These are phyloP conservation scores for Cossypha caffra DNA, from an alignment of 2,797 vertebrate species.

Conservation along the genomic window DNA sequence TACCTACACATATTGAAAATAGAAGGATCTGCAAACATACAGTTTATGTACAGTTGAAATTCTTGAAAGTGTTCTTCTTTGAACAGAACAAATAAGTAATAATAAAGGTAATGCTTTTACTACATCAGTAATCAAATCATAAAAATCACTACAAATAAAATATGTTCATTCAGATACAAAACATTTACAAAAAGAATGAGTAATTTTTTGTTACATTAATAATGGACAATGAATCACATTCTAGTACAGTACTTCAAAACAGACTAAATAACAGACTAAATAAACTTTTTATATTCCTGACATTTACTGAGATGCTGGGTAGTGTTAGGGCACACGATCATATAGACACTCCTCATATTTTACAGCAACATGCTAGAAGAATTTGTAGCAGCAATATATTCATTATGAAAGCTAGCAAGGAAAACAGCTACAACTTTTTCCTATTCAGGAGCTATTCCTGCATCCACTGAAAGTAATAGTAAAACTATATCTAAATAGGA, in stretches of 20 bases:
- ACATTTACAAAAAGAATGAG: background rate
- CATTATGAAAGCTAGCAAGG: background rate
- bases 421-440: background rate
- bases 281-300: background rate
- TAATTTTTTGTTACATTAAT: background rate
- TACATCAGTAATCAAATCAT: background rate
- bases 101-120: background rate
- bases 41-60: background rate
- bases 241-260: background rate
- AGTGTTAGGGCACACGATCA: background rate
- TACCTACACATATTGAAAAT: background rate
- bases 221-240: background rate
- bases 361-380: background rate
- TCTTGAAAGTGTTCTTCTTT: background rate
- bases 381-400: background rate
- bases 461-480: background rate
- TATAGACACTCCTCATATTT: background rate
- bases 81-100: background rate
- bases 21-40: background rate
- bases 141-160: background rate
- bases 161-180: background rate
- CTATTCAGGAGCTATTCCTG: background rate
- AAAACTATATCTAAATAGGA: background rate
- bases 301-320: background rate
- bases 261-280: background rate